phyloP scores from a whole-genome alignment of 1,140 invertebrate genomes.

The Araneus ventricosus region DNA sequence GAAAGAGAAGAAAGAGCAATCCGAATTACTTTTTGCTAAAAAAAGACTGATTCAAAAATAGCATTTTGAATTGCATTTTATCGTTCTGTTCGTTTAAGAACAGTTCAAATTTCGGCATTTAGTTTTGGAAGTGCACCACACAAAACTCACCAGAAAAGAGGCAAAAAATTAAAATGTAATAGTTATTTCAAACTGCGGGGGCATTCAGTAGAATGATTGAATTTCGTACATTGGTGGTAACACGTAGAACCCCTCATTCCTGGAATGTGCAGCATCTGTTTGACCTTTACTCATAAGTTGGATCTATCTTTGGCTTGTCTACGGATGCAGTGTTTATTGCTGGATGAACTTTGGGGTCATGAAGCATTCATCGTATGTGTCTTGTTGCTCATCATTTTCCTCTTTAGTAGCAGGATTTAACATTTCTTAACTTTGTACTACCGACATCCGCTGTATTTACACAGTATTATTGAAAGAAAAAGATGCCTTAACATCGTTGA shows the following conservation, averaged over 20 bases:
- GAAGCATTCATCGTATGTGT: conserved; percentile 1
- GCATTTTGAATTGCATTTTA: too few species aligned
- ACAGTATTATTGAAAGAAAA: neutral
- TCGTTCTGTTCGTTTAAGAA: too few species aligned
- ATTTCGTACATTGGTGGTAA: too few species aligned
- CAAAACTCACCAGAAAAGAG: too few species aligned
- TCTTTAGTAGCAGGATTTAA: neutral
- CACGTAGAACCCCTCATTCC: neutral
- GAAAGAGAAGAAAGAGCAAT: too few species aligned
- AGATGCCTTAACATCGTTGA: neutral
- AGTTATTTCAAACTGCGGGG: too few species aligned
- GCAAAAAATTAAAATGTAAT: too few species aligned
- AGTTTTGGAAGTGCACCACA: too few species aligned
- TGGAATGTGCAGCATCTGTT: neutral
- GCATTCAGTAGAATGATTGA: too few species aligned
- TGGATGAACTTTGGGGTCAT: neutral
- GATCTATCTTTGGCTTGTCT: neutral
- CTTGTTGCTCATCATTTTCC: neutral
- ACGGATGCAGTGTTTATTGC: neutral
- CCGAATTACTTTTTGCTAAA: too few species aligned
- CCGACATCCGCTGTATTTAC: neutral
- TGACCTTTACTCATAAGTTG: neutral
- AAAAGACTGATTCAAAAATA: too few species aligned
- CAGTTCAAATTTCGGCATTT: too few species aligned
- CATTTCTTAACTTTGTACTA: neutral